phyloP scores from a whole-genome alignment of 2,888 invertebrate genomes.

The Drosophila nigricruria region DNA sequence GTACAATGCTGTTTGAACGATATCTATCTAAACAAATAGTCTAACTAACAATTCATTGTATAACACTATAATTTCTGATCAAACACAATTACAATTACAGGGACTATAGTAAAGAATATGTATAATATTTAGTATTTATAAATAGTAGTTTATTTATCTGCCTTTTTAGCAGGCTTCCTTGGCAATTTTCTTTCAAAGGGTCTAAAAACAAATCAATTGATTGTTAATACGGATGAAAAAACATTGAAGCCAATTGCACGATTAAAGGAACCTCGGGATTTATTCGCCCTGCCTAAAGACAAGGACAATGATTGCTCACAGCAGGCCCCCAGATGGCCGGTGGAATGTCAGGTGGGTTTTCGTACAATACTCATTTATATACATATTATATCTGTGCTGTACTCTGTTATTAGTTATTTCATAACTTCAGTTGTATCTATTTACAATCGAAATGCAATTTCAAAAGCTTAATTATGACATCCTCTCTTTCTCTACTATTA shows the following conservation, averaged over 20 bases:
- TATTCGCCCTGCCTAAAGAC: constrained; percentile 90
- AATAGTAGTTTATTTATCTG: constrained; percentile 1
- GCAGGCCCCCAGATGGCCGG: constrained; percentile 94
- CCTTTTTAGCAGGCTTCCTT: constrained; percentile 80
- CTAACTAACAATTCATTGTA: no score
- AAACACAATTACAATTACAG: no score
- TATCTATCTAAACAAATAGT: no score
- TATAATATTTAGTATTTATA: neutral
- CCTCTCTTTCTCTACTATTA: no score
- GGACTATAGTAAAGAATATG: neutral
- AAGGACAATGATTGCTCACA: constrained; percentile 89
- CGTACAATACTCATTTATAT: neutral
- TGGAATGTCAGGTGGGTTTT: constrained; percentile 92
- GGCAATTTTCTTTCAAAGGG: constrained; percentile 85
- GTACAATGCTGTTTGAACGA: no score
- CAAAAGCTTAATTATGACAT: no score
- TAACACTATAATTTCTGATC: no score
- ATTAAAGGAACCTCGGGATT: constrained; percentile 89
- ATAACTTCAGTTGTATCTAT: no score
- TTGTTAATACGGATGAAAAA: constrained; percentile 89
- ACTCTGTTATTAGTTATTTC: no score
- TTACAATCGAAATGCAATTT: no score
- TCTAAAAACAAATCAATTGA: constrained; percentile 89
- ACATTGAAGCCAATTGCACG: constrained; percentile 88
- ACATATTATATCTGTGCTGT: no score